These are phyloP conservation scores for Corella eumyota DNA, from an alignment of 23 tunicate species.

Conservation along the genomic window DNA sequence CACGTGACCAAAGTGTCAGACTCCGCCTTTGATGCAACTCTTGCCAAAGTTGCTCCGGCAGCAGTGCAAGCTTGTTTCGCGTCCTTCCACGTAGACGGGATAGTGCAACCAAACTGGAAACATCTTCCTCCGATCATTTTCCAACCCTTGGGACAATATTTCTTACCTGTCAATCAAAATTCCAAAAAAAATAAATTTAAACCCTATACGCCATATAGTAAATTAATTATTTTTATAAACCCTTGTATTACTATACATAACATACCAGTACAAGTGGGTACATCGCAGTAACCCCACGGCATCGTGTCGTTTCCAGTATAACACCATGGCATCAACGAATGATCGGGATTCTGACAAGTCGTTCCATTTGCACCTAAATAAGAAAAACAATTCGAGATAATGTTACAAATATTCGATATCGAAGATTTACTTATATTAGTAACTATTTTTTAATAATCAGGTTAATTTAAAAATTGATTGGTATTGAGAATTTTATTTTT, in stretches of 20 bases:
- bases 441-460: too few relatives aligned
- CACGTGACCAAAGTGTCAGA: constrained; percentile 20
- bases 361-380: constrained; percentile 44
- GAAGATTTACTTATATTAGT: too few relatives aligned
- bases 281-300: constrained; percentile 79
- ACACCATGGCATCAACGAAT: constrained; percentile 93
- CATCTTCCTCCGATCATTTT: constrained; percentile 45
- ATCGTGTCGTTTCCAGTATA: constrained; percentile 28
- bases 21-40: constrained; percentile 27
- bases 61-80: constrained; percentile 46
- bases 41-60: constrained; percentile 51
- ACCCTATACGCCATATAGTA: too few relatives aligned
- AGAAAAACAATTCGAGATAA: too few relatives aligned
- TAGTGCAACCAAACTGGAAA: constrained; percentile 75
- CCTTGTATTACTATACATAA: neutral
- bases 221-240: neutral
- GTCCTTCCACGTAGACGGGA: constrained; percentile 44
- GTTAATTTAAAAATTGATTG: too few relatives aligned
- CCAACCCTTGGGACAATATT: constrained; percentile 75
- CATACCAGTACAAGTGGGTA: constrained; percentile 58
- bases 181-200: too few relatives aligned
- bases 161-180: constrained; percentile 18
- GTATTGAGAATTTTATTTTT: too few relatives aligned
- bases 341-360: constrained; percentile 73
- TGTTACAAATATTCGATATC: too few relatives aligned